Percentiles rank a stretch among this genome's conserved stretches.
Evolutionary conservation across 2,797 vertebrate species (phyloP).

Genomic region (Rhynchonycteris naso): DNA sequence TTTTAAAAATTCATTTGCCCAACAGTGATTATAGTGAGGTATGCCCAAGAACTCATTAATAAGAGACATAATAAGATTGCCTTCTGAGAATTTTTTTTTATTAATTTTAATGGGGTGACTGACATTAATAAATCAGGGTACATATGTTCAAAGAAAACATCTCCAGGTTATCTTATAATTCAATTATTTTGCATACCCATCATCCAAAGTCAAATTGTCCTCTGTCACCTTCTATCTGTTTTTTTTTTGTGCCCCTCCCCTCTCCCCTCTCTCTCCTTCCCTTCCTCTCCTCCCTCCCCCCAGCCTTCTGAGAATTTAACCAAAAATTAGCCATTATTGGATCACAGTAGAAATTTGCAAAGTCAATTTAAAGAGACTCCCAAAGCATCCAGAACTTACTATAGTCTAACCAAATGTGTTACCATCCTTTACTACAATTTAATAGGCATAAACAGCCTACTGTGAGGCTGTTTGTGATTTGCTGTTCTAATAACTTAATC

Average conservation of each 20-base stretch:
- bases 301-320: not conserved
- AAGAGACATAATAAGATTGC: not conserved
- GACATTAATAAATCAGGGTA: no score
- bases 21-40: not conserved
- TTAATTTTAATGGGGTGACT: no score
- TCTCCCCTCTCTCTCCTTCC: no score
- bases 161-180: no score
- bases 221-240: no score
- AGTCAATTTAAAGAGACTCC: constrained; percentile 18
- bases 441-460: not conserved
- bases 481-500: not conserved
- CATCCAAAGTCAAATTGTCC: no score
- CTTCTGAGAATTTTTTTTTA: not conserved
- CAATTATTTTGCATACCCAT: no score
- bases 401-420: not conserved
- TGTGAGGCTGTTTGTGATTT: not conserved
- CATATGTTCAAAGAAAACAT: no score
- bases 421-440: not conserved
- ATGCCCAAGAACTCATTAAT: not conserved
- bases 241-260: no score
- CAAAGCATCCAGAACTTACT: not conserved
- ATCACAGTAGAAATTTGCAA: not conserved
- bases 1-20: no score
- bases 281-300: no score
- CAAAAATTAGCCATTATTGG: not conserved